Percentiles rank a stretch among this genome's conserved stretches.
phyloP scores from a whole-genome alignment of 1,140 invertebrate genomes.

The Platyura marginata region DNA sequence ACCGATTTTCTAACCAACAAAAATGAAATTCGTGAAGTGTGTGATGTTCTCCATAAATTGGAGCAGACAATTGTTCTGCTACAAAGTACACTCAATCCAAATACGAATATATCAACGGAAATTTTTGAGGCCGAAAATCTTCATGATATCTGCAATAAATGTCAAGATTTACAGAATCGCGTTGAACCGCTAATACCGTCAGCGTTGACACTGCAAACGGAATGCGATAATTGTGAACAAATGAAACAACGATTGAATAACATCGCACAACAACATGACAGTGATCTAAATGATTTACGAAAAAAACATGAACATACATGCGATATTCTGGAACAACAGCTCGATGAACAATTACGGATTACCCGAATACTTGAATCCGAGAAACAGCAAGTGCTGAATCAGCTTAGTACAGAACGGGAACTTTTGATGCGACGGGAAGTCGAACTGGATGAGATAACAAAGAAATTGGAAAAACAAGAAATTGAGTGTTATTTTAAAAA shows the following conservation, averaged over 20 bases:
- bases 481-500: slow-evolving; percentile 8
- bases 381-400: slow-evolving; percentile 5
- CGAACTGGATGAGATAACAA: slow-evolving; percentile 9
- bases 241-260: background rate
- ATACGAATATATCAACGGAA: slow-evolving; percentile 6
- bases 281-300: slow-evolving; percentile 11
- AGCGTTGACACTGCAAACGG: slow-evolving; percentile 9
- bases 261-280: slow-evolving; percentile 15
- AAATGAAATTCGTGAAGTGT: slow-evolving; percentile 8
- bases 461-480: slow-evolving; percentile 10
- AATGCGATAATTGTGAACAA: slow-evolving; percentile 9
- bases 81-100: slow-evolving; percentile 6
- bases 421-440: slow-evolving; percentile 15
- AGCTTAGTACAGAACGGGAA: slow-evolving; percentile 15
- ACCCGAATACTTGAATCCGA: slow-evolving; percentile 6
- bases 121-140: slow-evolving; percentile 15
- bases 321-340: slow-evolving; percentile 6
- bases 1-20: slow-evolving; percentile 9
- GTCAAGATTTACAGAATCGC: slow-evolving; percentile 19
- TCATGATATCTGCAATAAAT: slow-evolving; percentile 27
- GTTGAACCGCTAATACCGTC: slow-evolving; percentile 13
- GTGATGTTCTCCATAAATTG: slow-evolving; percentile 7
- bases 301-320: slow-evolving; percentile 8
- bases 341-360: slow-evolving; percentile 7
- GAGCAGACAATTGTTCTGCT: slow-evolving; percentile 10